These are phyloP conservation scores for Aphidoletes aphidimyza DNA, from an alignment of 2,888 invertebrate genomes.

Conservation along the genomic window DNA sequence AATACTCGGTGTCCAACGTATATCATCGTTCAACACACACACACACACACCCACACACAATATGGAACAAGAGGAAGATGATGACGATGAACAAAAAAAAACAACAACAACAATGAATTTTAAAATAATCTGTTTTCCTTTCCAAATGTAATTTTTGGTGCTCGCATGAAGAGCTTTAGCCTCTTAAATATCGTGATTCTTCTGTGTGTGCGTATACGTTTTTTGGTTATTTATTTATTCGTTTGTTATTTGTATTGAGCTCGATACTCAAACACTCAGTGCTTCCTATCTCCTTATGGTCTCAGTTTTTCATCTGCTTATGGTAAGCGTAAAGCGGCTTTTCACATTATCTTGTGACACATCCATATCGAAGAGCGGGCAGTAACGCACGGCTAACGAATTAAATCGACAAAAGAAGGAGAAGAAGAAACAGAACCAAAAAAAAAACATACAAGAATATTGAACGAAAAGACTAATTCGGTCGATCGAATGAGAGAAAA, in stretches of 20 bases:
- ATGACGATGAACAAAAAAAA: too few relatives aligned
- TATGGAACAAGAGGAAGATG: too few relatives aligned
- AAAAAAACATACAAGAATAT: too few relatives aligned
- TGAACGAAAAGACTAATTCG: too few relatives aligned
- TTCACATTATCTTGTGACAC: conserved; percentile 37
- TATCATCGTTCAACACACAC: not conserved
- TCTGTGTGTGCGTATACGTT: not conserved
- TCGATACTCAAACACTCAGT: conserved; percentile 10
- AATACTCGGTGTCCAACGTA: not conserved
- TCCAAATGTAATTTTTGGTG: not conserved
- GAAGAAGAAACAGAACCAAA: not conserved
- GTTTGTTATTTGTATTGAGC: conserved; percentile 13
- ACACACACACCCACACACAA: too few relatives aligned
- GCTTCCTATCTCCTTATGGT: conserved; percentile 45
- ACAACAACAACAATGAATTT: not conserved
- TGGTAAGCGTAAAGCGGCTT: conserved; percentile 51
- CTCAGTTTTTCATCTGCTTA: too few relatives aligned
- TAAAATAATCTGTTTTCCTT: conserved; percentile 39
- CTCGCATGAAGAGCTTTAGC: conserved; percentile 30
- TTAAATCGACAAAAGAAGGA: too few relatives aligned
- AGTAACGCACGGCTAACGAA: conserved; percentile 20
- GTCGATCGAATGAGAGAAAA: too few relatives aligned
- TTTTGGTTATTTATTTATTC: not conserved
- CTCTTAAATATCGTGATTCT: conserved; percentile 12
- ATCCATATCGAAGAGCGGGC: conserved; percentile 27